phyloP scores from a whole-genome alignment of 2,113 vertebrate genomes.

The Ageneiosus marmoratus region DNA sequence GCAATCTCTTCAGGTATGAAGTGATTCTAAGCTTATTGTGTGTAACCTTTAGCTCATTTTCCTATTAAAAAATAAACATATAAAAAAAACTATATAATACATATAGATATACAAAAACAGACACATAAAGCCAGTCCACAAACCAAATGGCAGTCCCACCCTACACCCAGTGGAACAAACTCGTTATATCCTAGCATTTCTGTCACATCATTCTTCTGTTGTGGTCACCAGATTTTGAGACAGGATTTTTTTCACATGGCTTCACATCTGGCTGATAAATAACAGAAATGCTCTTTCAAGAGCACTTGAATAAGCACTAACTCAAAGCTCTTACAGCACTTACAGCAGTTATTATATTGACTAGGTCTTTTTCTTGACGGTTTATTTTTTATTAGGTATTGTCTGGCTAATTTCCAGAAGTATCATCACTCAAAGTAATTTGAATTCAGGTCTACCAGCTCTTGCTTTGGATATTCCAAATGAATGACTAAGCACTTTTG shows the following conservation, averaged over 20 bases:
- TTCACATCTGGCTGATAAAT: background rate
- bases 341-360: too few species aligned
- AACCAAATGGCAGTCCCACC: background rate
- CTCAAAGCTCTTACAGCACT: too few species aligned
- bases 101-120: background rate
- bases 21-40: background rate
- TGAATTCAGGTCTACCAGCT: too few species aligned
- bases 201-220: background rate
- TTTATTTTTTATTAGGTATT: too few species aligned
- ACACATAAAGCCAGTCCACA: background rate
- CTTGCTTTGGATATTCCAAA: too few species aligned
- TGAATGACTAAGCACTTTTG: too few species aligned
- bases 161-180: background rate
- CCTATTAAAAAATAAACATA: background rate
- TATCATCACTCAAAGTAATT: too few species aligned
- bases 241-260: background rate
- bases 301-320: too few species aligned
- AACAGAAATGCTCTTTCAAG: too few species aligned
- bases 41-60: too few species aligned
- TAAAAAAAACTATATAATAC: background rate
- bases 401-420: too few species aligned
- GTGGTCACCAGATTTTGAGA: background rate
- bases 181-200: background rate
- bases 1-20: background rate
- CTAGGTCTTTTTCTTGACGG: too few species aligned